phyloP scores from a whole-genome alignment of 2,113 vertebrate species.

The Rhinogobius similis region DNA sequence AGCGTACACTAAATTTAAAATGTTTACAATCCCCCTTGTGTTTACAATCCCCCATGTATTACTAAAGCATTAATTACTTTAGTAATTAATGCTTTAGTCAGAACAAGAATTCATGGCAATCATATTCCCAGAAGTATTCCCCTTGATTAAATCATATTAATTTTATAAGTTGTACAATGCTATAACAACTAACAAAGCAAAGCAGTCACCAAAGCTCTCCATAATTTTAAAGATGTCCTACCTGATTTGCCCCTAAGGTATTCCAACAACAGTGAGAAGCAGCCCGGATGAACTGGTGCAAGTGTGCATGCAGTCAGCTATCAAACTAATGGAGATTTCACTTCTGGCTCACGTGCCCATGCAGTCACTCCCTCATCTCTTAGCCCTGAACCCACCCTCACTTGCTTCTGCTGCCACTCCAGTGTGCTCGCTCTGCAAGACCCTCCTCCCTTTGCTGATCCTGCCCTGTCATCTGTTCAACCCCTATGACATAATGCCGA shows the following conservation, averaged over 20 bases:
- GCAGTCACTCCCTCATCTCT: constrained; percentile 25
- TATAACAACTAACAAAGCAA: not conserved
- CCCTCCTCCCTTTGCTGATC: constrained; percentile 23
- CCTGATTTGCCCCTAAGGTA: not conserved
- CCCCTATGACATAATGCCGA: constrained; percentile 50
- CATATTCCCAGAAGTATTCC: not conserved
- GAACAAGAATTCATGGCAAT: not conserved
- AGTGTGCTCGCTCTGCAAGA: constrained; percentile 12
- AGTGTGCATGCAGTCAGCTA: constrained; percentile 46
- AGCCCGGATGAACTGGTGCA: constrained; percentile 15
- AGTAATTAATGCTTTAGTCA: constrained; percentile 10
- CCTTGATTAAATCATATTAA: not conserved
- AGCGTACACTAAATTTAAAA: constrained; percentile 41
- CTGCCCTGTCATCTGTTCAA: constrained; percentile 49
- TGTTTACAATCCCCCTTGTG: constrained; percentile 32
- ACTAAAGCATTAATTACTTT: not conserved
- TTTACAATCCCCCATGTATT: constrained; percentile 47
- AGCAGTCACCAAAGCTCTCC: not conserved
- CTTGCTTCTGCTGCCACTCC: constrained; percentile 12
- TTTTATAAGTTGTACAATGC: not conserved
- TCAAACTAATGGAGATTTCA: constrained; percentile 56
- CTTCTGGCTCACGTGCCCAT: constrained; percentile 35
- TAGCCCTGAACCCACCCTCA: constrained; percentile 48
- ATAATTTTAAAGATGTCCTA: constrained; percentile 36
- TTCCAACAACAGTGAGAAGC: constrained; percentile 4